Conservation (phyloP, 2,888 invertebrate genomes). For the Syrphus vitripennis region DNA sequence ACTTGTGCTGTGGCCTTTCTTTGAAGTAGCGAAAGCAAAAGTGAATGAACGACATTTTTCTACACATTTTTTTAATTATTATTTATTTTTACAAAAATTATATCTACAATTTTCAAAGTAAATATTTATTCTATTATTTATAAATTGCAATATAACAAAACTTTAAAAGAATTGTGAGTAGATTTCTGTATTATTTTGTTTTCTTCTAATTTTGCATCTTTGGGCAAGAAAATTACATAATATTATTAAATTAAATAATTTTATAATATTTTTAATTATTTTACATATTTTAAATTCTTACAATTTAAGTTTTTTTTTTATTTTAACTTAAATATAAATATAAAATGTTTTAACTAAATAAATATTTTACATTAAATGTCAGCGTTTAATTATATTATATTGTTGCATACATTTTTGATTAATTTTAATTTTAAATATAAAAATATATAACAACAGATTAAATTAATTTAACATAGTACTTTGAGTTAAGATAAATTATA, state of each 20-base stretch:
- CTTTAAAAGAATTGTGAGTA: background rate
- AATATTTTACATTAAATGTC: constrained; percentile 55
- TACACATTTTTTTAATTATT: constrained; percentile 35
- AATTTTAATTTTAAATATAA: constrained; percentile 35
- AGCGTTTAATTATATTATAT: background rate
- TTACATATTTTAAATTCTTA: background rate
- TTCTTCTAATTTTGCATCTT: constrained; percentile 66
- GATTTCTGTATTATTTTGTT: background rate
- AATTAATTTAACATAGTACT: constrained; percentile 34
- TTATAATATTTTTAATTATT: constrained; percentile 21
- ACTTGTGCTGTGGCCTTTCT: too few relatives aligned
- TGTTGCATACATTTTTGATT: constrained; percentile 7
- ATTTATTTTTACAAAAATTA: background rate
- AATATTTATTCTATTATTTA: constrained; percentile 25
- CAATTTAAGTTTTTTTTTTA: background rate
- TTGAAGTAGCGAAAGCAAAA: too few relatives aligned
- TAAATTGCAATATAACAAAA: constrained; percentile 59
- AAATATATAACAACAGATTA: constrained; percentile 68
- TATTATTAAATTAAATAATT: constrained; percentile 34
- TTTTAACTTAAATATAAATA: background rate
- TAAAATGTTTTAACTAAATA: constrained; percentile 49
- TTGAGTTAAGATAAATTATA: constrained; percentile 30
- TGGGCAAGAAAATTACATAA: constrained; percentile 69
- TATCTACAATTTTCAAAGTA: background rate
- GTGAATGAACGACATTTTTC: background rate